These are phyloP conservation scores for Vireo altiloquus DNA, from an alignment of 2,113 vertebrate genomes.

Conservation along the genomic window DNA sequence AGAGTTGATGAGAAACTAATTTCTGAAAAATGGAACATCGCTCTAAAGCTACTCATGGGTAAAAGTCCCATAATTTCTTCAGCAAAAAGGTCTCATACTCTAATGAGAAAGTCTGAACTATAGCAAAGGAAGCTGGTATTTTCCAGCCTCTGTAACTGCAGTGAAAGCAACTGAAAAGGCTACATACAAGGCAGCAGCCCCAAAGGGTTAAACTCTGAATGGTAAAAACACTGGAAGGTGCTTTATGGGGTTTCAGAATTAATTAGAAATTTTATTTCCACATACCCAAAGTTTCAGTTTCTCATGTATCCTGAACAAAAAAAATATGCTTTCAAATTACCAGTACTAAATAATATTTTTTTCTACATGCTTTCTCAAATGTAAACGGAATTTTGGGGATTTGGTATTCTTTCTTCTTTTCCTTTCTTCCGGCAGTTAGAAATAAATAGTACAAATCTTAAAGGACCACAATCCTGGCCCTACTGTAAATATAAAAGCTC, in stretches of 20 bases:
- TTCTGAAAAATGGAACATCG: not conserved
- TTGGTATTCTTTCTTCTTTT: not conserved
- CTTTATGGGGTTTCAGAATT: not conserved
- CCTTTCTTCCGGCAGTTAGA: not conserved
- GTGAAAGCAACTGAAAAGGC: not conserved
- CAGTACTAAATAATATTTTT: not conserved
- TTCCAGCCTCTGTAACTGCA: not conserved
- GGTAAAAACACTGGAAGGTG: not conserved
- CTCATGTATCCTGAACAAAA: not conserved
- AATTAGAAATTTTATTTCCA: not conserved
- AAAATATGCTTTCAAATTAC: not conserved
- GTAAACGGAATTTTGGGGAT: not conserved
- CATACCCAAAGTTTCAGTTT: not conserved
- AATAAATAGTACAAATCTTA: not conserved
- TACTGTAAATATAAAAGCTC: not conserved
- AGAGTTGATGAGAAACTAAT: conserved; percentile 9
- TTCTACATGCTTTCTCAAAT: not conserved
- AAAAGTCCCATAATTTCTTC: not conserved
- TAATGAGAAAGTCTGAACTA: not conserved
- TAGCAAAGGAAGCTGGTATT: not conserved
- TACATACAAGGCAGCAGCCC: not conserved
- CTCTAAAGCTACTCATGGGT: not conserved
- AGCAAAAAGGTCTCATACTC: not conserved
- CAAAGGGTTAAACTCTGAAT: not conserved
- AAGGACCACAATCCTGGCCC: not conserved